Evolutionary conservation across 2,113 vertebrate genomes (phyloP).

Genomic region (Hoplias malabaricus): DNA sequence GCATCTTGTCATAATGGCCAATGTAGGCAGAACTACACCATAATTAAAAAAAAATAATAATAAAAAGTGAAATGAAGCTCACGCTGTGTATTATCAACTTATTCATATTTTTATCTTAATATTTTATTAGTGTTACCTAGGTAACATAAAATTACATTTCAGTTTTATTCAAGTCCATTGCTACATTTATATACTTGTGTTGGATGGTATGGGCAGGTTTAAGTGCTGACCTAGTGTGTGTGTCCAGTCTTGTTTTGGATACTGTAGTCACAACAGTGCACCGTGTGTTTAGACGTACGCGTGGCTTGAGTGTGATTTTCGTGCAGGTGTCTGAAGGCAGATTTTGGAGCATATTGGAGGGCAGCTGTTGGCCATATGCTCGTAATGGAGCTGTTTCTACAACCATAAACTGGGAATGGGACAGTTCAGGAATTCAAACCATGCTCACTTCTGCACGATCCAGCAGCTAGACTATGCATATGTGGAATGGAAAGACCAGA

Average conservation of each 20-base stretch:
- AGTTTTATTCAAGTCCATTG: neutral
- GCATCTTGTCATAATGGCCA: too few species aligned
- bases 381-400: constrained; percentile 39
- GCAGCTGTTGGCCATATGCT: constrained; percentile 61
- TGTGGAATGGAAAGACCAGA: neutral
- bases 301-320: constrained; percentile 26
- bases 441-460: constrained; percentile 19
- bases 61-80: neutral
- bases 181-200: neutral
- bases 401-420: constrained; percentile 42
- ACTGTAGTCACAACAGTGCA: constrained; percentile 55
- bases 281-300: constrained; percentile 38
- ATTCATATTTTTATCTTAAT: neutral
- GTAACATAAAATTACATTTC: neutral
- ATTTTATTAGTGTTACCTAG: neutral
- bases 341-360: constrained; percentile 40
- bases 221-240: constrained; percentile 39
- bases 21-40: neutral
- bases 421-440: constrained; percentile 43
- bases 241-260: constrained; percentile 49
- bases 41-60: neutral
- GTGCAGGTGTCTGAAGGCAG: constrained; percentile 51
- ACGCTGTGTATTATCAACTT: neutral
- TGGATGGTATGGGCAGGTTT: constrained; percentile 13
- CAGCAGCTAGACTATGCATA: neutral